Evolutionary conservation across 1,140 invertebrate genomes (phyloP).

Genomic region (Parasteatoda tepidariorum): DNA sequence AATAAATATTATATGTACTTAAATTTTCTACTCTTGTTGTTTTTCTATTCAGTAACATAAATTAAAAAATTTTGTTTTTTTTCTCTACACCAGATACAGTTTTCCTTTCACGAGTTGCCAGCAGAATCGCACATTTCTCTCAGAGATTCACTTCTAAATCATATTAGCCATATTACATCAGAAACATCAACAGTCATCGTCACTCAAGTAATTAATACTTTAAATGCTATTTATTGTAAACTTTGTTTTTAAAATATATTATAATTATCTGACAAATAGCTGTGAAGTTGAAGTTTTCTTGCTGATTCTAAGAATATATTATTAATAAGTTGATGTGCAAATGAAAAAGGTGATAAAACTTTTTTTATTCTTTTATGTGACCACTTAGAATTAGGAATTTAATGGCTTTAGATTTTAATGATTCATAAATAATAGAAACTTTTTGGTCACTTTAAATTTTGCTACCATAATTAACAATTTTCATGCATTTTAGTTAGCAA

Average conservation of each 20-base stretch:
- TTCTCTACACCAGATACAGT: constrained; percentile 73
- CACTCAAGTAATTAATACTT: constrained; percentile 77
- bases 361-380: too few species aligned
- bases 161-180: constrained; percentile 84
- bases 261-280: too few species aligned
- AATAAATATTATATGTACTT: not conserved
- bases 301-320: too few species aligned
- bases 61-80: not conserved
- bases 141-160: constrained; percentile 90
- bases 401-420: too few species aligned
- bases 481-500: too few species aligned
- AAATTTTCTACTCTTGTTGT: not conserved
- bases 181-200: constrained; percentile 86
- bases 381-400: too few species aligned
- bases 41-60: not conserved
- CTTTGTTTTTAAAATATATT: constrained; percentile 63
- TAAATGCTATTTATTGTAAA: not conserved
- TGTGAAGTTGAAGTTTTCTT: too few species aligned
- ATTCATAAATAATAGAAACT: too few species aligned
- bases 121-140: constrained; percentile 84
- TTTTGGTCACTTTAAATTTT: too few species aligned
- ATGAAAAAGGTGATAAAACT: too few species aligned
- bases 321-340: too few species aligned
- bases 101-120: constrained; percentile 93
- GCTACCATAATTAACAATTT: too few species aligned